Evolutionary conservation across 2,888 invertebrate genomes (phyloP).

Genomic region (Drosophila mettleri): DNA sequence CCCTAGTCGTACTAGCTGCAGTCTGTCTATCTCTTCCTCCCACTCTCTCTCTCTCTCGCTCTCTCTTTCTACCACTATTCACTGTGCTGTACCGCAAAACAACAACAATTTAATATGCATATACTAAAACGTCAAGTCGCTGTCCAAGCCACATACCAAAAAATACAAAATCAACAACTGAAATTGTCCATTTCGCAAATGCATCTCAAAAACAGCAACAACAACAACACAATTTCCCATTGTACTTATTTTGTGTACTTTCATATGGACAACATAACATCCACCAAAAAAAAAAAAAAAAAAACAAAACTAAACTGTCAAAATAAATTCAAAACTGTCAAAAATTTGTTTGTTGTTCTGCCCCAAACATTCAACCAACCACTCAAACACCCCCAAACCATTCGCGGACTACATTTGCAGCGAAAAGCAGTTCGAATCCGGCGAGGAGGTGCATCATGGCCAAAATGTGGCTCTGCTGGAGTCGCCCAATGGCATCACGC

Average conservation of each 20-base stretch:
- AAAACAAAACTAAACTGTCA: slow-evolving; percentile 46
- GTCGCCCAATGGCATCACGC: slow-evolving; percentile 83
- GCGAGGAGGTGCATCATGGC: slow-evolving; percentile 70
- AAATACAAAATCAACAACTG: slow-evolving; percentile 8
- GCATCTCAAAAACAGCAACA: slow-evolving; percentile 58
- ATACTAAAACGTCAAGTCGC: slow-evolving; percentile 70
- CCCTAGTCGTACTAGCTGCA: slow-evolving; percentile 22
- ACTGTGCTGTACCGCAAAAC: slow-evolving; percentile 51
- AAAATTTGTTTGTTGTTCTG: slow-evolving; percentile 41
- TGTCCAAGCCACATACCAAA: slow-evolving; percentile 44
- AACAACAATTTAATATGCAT: slow-evolving; percentile 59
- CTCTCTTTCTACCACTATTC: slow-evolving; percentile 34
- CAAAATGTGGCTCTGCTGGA: slow-evolving; percentile 83
- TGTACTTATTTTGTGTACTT: slow-evolving; percentile 64
- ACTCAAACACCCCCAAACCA: background rate
- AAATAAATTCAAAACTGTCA: slow-evolving; percentile 54
- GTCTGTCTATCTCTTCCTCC: slow-evolving; percentile 27
- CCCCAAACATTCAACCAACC: slow-evolving; percentile 4
- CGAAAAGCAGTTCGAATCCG: slow-evolving; percentile 68
- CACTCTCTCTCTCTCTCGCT: slow-evolving; percentile 20
- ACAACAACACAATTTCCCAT: slow-evolving; percentile 18
- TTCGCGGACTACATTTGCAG: slow-evolving; percentile 34
- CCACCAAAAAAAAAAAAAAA: no score
- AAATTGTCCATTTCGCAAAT: slow-evolving; percentile 72
- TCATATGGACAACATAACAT: slow-evolving; percentile 65